Conservation (phyloP, 2,113 vertebrate genomes). For the Sinosuthora webbiana region DNA sequence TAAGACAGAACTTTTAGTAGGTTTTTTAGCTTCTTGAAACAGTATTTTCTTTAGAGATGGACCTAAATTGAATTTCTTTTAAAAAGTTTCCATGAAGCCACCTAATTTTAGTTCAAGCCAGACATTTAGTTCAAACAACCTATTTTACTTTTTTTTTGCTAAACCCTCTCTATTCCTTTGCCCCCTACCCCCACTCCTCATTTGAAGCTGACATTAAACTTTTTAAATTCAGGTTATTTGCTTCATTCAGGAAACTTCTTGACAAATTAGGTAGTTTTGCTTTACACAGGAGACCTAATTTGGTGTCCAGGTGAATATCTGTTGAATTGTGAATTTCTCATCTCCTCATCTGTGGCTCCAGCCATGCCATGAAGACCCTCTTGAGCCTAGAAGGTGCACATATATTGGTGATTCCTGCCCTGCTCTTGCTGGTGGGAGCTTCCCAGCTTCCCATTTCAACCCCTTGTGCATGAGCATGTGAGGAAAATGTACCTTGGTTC, state of each 20-base stretch:
- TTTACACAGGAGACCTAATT: background rate
- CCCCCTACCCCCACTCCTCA: background rate
- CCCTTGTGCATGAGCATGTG: fast-evolving
- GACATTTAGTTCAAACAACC: background rate
- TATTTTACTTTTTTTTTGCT: background rate
- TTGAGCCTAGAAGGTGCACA: background rate
- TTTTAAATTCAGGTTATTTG: background rate
- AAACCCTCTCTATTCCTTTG: background rate
- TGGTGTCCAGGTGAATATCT: background rate
- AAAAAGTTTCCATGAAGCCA: background rate
- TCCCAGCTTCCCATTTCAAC: background rate
- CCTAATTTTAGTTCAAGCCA: background rate
- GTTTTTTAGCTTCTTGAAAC: background rate
- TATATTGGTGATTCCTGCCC: background rate
- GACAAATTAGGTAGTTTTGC: background rate
- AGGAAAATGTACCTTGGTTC: background rate
- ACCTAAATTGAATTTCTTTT: background rate
- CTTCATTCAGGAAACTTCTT: background rate
- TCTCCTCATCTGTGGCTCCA: background rate
- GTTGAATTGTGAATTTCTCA: background rate
- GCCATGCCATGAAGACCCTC: background rate
- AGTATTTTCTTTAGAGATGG: background rate
- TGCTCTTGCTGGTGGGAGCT: background rate
- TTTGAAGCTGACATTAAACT: background rate
- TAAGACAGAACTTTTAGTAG: background rate